These are phyloP conservation scores for Ormyrus labotus DNA, from an alignment of 2,888 invertebrate genomes.

Conservation along the genomic window DNA sequence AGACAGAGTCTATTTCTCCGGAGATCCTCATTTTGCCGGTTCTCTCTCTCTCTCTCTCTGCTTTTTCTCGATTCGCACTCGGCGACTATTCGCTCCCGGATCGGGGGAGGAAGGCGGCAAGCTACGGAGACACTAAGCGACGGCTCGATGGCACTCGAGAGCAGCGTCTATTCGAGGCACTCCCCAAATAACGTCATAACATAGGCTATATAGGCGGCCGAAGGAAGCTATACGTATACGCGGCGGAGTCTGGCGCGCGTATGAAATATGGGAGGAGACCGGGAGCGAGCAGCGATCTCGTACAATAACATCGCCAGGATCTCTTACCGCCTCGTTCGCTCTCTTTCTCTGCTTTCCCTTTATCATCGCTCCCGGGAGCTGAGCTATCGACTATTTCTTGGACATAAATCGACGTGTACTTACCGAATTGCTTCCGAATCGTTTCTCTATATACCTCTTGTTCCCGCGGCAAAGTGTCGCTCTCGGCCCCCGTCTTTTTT, in stretches of 20 bases:
- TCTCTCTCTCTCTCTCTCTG: constrained; percentile 26
- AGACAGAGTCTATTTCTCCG: neutral
- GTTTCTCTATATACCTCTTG: constrained; percentile 61
- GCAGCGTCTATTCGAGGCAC: constrained; percentile 62
- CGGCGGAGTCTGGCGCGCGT: constrained; percentile 49
- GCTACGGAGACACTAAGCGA: constrained; percentile 47
- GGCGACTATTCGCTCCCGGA: neutral
- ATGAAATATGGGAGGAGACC: constrained; percentile 64
- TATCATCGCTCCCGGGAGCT: constrained; percentile 58
- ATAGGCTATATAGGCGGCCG: constrained; percentile 61
- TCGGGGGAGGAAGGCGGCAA: neutral
- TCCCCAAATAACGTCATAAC: constrained; percentile 67
- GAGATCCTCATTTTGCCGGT: constrained; percentile 1
- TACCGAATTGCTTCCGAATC: constrained; percentile 74
- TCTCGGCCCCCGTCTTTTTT: constrained; percentile 37
- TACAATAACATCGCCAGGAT: constrained; percentile 67
- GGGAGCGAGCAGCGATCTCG: constrained; percentile 62
- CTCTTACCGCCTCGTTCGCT: constrained; percentile 58
- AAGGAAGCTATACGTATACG: neutral
- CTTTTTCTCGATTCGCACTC: neutral
- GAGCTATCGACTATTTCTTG: constrained; percentile 69
- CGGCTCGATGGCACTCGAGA: constrained; percentile 59
- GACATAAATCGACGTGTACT: constrained; percentile 74
- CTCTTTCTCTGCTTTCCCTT: constrained; percentile 14
- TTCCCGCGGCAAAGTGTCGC: constrained; percentile 33